Evolutionary conservation across 2,888 invertebrate species (phyloP).

Genomic region (Anthrax anthrax): DNA sequence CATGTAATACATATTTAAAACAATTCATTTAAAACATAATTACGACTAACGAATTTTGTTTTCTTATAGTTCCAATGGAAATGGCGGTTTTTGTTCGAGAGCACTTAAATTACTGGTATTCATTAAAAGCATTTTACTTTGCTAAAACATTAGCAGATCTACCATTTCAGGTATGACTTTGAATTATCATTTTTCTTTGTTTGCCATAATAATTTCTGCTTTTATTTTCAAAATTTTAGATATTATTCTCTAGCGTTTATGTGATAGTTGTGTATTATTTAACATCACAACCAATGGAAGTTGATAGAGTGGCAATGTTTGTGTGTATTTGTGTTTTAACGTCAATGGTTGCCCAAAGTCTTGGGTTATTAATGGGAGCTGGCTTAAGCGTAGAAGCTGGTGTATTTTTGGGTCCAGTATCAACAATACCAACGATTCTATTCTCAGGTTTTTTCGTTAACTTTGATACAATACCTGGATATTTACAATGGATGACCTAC

Average conservation of each 20-base stretch:
- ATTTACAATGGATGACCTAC: conserved; percentile 80
- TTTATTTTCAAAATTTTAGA: conserved; percentile 38
- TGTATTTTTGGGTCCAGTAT: conserved; percentile 72
- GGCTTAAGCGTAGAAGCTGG: conserved; percentile 75
- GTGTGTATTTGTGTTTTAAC: conserved; percentile 49
- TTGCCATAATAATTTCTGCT: background rate
- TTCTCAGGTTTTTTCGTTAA: conserved; percentile 93
- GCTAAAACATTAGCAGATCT: conserved; percentile 93
- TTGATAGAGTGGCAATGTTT: conserved; percentile 46
- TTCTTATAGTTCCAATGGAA: conserved; percentile 71
- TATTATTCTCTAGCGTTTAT: conserved; percentile 73
- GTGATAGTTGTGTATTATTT: conserved; percentile 87
- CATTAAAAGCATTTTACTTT: conserved; percentile 88
- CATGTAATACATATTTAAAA: conserved; percentile 58
- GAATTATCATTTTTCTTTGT: background rate
- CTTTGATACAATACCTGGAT: conserved; percentile 77
- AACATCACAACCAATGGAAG: conserved; percentile 88
- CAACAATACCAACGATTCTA: conserved; percentile 78
- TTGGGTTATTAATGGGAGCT: conserved; percentile 84
- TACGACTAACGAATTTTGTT: background rate
- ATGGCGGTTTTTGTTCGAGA: conserved; percentile 91
- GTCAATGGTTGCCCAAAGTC: conserved; percentile 81
- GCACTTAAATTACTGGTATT: conserved; percentile 95
- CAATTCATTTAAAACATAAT: background rate
- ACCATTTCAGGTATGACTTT: conserved; percentile 71